Conservation (phyloP, 2,113 vertebrate species). For the Typhlomys cinereus region DNA sequence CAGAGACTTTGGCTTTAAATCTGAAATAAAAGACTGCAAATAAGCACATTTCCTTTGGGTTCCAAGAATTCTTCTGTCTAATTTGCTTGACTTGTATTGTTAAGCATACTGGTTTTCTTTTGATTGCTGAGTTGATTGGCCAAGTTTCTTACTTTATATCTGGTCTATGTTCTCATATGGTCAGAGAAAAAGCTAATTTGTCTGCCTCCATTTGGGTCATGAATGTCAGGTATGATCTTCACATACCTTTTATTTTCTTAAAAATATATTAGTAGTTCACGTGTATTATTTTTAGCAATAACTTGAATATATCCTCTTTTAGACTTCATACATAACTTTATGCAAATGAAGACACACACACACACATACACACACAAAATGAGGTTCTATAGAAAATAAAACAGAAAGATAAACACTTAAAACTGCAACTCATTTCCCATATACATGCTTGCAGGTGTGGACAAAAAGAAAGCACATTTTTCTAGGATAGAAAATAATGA, state of each 20-base stretch:
- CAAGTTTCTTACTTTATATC: slow-evolving; percentile 1
- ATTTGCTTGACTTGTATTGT: neutral
- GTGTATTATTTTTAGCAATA: neutral
- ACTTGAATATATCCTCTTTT: neutral
- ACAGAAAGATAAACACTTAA: neutral
- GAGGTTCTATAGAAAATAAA: too few relatives aligned
- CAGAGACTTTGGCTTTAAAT: neutral
- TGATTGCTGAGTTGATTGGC: neutral
- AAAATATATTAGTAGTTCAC: slow-evolving; percentile 8
- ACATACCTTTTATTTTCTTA: neutral
- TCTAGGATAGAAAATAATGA: neutral
- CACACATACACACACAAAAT: too few relatives aligned
- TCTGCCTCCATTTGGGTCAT: neutral
- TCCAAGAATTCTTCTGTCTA: neutral
- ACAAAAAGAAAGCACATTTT: neutral
- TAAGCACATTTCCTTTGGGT: neutral
- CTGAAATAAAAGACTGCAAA: neutral
- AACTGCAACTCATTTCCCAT: neutral
- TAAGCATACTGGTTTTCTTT: neutral
- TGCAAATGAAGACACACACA: too few relatives aligned
- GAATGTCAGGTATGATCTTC: slow-evolving; percentile 38
- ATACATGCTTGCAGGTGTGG: neutral
- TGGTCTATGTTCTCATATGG: neutral
- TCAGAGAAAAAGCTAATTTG: slow-evolving; percentile 43
- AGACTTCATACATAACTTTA: neutral